These are phyloP conservation scores for Turdus rufiventris DNA, from an alignment of 2,113 vertebrate genomes.

Conservation along the genomic window DNA sequence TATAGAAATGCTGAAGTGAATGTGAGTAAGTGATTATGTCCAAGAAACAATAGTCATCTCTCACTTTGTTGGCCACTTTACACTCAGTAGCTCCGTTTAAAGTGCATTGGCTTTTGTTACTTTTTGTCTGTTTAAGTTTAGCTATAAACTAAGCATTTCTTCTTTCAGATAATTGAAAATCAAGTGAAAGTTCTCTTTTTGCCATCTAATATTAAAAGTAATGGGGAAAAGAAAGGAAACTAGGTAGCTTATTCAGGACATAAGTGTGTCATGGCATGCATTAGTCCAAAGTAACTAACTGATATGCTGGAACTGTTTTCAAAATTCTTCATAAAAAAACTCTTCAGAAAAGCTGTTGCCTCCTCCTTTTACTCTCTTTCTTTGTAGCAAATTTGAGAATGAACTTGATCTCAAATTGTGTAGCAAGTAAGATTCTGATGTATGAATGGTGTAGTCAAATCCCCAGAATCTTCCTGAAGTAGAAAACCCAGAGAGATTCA, in stretches of 20 bases:
- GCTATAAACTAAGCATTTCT: neutral
- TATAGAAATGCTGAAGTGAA: neutral
- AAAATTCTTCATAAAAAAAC: neutral
- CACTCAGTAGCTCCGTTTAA: neutral
- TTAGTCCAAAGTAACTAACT: neutral
- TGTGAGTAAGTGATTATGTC: neutral
- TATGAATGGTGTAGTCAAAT: neutral
- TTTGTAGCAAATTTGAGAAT: neutral
- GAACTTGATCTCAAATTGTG: neutral
- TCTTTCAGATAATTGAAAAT: neutral
- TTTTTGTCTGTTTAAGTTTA: neutral
- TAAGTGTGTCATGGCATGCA: neutral
- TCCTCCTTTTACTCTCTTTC: neutral
- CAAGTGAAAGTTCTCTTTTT: neutral
- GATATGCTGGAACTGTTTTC: neutral
- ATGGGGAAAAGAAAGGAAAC: neutral
- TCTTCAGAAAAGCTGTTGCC: neutral
- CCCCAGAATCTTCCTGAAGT: neutral
- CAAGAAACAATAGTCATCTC: neutral
- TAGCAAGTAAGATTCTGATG: neutral
- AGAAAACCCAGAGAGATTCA: neutral
- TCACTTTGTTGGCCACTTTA: neutral
- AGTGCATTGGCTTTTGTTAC: neutral
- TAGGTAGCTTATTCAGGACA: neutral
- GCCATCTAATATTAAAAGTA: neutral